Conservation (phyloP, 2,113 vertebrate species). For the Pardalotus punctatus region DNA sequence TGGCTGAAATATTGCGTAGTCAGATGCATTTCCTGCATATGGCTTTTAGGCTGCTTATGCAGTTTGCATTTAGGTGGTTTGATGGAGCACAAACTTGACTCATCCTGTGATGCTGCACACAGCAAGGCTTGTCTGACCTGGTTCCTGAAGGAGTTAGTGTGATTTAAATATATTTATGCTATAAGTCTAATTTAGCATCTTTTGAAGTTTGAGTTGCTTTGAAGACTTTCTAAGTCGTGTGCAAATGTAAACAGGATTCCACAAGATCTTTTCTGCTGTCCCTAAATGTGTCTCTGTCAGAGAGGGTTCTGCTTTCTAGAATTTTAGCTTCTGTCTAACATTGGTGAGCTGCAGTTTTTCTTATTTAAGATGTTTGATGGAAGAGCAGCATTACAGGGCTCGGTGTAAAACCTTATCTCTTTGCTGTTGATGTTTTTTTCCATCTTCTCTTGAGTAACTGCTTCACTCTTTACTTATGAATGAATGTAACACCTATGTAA, state of each 20-base stretch:
- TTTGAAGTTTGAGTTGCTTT: neutral
- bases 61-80: neutral
- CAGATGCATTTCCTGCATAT: neutral
- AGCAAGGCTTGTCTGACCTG: neutral
- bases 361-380: neutral
- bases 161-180: neutral
- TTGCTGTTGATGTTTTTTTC: neutral
- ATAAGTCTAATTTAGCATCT: fast-evolving
- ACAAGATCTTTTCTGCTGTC: neutral
- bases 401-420: neutral
- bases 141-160: neutral
- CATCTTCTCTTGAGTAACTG: neutral
- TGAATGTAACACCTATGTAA: neutral
- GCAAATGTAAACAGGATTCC: neutral
- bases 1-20: neutral
- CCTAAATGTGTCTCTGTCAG: neutral
- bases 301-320: neutral
- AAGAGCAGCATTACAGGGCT: neutral
- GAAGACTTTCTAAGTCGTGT: neutral
- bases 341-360: neutral
- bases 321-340: neutral
- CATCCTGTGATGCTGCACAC: neutral
- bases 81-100: neutral
- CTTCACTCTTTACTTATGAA: neutral
- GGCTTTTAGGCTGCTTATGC: neutral